Percentiles rank a stretch among this genome's conserved stretches.
Evolutionary conservation across 2,113 vertebrate genomes (phyloP).

Genomic region (Pyrgilauda ruficollis): DNA sequence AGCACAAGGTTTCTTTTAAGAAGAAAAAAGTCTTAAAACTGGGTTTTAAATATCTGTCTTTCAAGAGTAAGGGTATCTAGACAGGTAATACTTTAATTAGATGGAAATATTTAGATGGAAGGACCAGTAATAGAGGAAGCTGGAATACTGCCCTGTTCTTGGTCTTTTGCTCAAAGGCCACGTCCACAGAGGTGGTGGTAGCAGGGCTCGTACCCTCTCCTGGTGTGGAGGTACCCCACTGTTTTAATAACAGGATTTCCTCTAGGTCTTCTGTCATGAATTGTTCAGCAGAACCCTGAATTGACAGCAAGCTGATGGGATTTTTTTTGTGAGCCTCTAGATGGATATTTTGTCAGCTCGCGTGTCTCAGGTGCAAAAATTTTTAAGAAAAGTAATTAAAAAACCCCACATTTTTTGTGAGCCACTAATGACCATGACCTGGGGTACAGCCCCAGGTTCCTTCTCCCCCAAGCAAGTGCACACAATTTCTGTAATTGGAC

Average conservation of each 20-base stretch:
- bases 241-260: not conserved
- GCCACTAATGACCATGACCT: not conserved
- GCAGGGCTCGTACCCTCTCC: fast-evolving
- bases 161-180: not conserved
- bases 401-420: not conserved
- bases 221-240: not conserved
- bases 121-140: not conserved
- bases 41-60: not conserved
- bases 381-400: not conserved
- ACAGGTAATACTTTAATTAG: not conserved
- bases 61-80: not conserved
- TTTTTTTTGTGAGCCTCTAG: not conserved
- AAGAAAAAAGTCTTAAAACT: not conserved
- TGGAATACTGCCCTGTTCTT: not conserved
- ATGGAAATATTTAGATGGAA: not conserved
- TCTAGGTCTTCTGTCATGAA: not conserved
- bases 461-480: not conserved
- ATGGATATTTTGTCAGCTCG: not conserved
- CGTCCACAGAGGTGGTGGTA: not conserved
- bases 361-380: not conserved
- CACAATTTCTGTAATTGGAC: not conserved
- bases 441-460: not conserved
- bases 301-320: not conserved
- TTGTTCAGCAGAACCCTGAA: not conserved
- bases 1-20: not conserved